Conservation (phyloP, 2,113 vertebrate genomes). For the Pachyramphus minor region DNA sequence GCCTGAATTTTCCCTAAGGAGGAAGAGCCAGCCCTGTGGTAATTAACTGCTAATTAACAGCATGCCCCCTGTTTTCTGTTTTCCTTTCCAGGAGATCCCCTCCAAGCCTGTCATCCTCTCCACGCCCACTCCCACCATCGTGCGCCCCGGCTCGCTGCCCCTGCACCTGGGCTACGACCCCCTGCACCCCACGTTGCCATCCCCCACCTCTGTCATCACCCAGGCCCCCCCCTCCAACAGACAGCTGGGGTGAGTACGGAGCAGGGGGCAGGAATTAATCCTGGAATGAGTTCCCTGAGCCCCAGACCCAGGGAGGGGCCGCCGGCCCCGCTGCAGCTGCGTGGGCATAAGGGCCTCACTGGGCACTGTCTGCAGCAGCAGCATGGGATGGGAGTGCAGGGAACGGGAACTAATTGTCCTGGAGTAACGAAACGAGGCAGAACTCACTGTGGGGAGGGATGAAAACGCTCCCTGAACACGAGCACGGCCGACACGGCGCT, state of each 20-base stretch:
- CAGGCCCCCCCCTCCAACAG: slow-evolving; percentile 93
- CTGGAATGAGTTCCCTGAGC: accelerated
- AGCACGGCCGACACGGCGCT: background rate
- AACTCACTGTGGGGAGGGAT: background rate
- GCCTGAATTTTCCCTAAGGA: background rate
- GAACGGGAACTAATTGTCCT: background rate
- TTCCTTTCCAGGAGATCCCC: slow-evolving; percentile 70
- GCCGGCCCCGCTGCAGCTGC: background rate
- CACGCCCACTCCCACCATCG: slow-evolving; percentile 90
- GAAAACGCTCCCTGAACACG: background rate
- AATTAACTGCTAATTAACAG: background rate
- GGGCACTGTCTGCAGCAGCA: background rate
- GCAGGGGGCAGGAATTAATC: background rate
- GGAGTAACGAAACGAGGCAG: background rate
- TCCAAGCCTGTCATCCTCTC: slow-evolving; percentile 82
- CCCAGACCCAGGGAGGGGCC: background rate
- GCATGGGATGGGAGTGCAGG: background rate
- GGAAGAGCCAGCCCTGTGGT: accelerated
- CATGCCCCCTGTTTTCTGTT: background rate
- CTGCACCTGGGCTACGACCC: slow-evolving; percentile 90
- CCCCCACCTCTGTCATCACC: slow-evolving; percentile 96
- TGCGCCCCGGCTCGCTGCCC: slow-evolving; percentile 91
- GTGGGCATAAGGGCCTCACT: background rate
- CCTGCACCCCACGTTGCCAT: slow-evolving; percentile 91
- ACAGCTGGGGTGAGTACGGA: slow-evolving; percentile 85